These are phyloP conservation scores for Hirundichthys speculiger DNA, from an alignment of 2,113 vertebrate species.

Conservation along the genomic window DNA sequence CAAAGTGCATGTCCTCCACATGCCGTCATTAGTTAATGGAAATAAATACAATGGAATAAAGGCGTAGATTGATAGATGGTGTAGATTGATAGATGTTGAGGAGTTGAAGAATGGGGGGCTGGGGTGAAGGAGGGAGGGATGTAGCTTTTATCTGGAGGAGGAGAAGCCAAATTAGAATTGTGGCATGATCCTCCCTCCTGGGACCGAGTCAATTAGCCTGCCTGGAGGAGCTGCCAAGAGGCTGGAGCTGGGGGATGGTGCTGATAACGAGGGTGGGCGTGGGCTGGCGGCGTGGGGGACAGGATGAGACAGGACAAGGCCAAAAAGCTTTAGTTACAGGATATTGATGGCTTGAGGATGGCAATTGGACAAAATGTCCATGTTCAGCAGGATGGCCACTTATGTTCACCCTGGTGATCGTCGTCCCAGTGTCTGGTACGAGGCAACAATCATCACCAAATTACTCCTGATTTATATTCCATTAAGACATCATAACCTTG, in stretches of 20 bases:
- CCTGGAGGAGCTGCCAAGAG: conserved; percentile 70
- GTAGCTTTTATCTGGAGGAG: conserved; percentile 72
- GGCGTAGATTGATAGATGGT: conserved; percentile 10
- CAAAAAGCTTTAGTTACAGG: conserved; percentile 32
- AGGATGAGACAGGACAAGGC: conserved; percentile 44
- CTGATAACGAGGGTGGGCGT: conserved; percentile 25
- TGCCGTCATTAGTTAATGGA: not conserved
- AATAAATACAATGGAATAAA: not conserved
- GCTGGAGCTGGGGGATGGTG: conserved; percentile 61
- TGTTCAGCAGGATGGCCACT: not conserved
- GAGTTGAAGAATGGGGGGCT: not conserved
- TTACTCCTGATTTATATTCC: not conserved
- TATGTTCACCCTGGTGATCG: not conserved
- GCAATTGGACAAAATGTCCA: not conserved
- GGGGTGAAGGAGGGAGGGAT: conserved; percentile 40
- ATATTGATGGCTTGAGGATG: conserved; percentile 17
- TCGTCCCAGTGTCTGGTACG: not conserved
- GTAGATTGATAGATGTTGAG: conserved; percentile 5
- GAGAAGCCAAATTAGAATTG: conserved; percentile 76
- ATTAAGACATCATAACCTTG: too few species aligned
- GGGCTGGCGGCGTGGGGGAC: conserved; percentile 10
- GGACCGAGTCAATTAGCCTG: conserved; percentile 78
- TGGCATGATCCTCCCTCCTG: conserved; percentile 73
- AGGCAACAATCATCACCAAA: not conserved
- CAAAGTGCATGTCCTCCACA: not conserved